phyloP scores from a whole-genome alignment of 2,797 vertebrate genomes.

The Dendrocincla fuliginosa region DNA sequence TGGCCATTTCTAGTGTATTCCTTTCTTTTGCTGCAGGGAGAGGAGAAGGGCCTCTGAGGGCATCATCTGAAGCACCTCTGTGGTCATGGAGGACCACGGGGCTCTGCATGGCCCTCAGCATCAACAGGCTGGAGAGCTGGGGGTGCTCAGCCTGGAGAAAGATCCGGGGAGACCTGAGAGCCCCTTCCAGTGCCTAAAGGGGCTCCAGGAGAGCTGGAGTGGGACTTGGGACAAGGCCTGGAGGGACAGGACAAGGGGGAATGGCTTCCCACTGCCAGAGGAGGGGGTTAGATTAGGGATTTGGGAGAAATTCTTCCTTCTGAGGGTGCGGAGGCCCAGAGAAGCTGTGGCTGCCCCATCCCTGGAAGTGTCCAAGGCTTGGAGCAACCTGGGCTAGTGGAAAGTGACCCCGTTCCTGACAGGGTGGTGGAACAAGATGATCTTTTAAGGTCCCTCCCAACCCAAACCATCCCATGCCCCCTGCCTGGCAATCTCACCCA shows the following conservation, averaged over 20 bases:
- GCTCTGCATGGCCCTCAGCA: background rate
- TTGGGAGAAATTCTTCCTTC: too few species aligned
- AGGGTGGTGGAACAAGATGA: too few species aligned
- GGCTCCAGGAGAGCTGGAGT: background rate
- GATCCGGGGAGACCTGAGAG: background rate
- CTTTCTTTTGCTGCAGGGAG: background rate
- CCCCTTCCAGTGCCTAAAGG: rapidly evolving
- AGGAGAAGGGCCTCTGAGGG: background rate
- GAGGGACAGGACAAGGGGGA: background rate
- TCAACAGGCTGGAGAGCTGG: background rate
- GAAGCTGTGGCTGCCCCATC: too few species aligned
- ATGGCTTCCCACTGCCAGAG: background rate
- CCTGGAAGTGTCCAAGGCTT: too few species aligned
- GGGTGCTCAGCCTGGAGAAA: background rate
- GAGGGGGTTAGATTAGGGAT: background rate
- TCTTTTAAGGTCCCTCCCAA: too few species aligned
- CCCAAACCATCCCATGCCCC: too few species aligned
- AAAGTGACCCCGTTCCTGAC: too few species aligned
- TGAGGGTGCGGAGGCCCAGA: too few species aligned
- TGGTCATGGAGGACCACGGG: rapidly evolving
- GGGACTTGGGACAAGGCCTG: background rate
- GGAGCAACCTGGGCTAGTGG: too few species aligned
- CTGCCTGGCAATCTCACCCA: too few species aligned
- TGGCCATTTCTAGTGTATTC: background rate
- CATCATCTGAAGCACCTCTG: background rate